Conservation (phyloP, 2,113 vertebrate species). For the Syngnathus typhle region DNA sequence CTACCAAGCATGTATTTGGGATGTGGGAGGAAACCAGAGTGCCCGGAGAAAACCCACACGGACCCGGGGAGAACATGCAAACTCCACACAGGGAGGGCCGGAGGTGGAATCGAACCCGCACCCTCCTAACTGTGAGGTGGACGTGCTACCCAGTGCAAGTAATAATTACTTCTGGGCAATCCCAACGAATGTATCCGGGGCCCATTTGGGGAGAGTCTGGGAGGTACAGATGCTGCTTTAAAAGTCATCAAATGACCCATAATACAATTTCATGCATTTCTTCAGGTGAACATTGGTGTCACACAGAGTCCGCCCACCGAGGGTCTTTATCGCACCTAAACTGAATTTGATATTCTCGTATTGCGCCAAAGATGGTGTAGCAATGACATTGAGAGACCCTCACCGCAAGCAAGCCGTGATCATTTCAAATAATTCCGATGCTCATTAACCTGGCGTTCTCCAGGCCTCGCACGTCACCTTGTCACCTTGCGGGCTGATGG, state of each 20-base stretch:
- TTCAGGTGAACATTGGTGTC: background rate
- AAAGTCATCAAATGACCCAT: slow-evolving; percentile 30
- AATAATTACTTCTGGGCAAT: too few relatives aligned
- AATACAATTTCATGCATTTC: background rate
- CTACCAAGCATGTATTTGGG: too few relatives aligned
- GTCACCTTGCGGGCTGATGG: slow-evolving; percentile 30
- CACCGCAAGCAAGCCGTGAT: slow-evolving; percentile 17
- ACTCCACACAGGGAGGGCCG: too few relatives aligned
- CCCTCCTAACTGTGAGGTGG: too few relatives aligned
- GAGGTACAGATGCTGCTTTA: slow-evolving; percentile 35
- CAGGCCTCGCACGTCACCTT: slow-evolving; percentile 45
- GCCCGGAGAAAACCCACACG: too few relatives aligned
- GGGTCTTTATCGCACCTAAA: background rate
- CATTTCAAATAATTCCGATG: slow-evolving; percentile 51
- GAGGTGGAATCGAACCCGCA: too few relatives aligned
- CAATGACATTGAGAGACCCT: slow-evolving; percentile 23
- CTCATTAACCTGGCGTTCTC: slow-evolving; percentile 40
- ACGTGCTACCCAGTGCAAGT: too few relatives aligned
- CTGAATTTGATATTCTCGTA: slow-evolving; percentile 1
- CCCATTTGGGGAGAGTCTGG: background rate
- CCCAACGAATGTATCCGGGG: background rate
- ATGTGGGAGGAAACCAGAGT: too few relatives aligned
- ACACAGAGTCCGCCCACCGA: background rate
- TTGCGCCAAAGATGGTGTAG: background rate
- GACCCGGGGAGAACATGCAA: too few relatives aligned